Conservation (phyloP, 2,113 vertebrate genomes). For the Hydrolagus affinis region DNA sequence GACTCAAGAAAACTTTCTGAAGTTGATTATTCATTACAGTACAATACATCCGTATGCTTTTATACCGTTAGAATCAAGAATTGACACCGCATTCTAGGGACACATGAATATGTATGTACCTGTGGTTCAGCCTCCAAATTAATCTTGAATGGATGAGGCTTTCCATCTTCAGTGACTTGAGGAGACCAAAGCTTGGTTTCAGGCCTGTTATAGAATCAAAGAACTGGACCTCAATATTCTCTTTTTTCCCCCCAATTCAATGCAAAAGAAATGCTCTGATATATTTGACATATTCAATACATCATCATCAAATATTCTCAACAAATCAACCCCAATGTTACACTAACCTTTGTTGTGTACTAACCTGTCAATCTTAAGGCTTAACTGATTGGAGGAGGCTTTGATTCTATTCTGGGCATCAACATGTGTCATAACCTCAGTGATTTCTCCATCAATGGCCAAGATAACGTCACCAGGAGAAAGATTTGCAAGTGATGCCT, state of each 20-base stretch:
- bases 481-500: constrained; percentile 75
- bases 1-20: constrained; percentile 33
- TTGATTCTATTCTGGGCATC: constrained; percentile 93
- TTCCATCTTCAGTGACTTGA: constrained; percentile 66
- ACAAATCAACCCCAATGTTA: background rate
- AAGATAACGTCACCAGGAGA: constrained; percentile 82
- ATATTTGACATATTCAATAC: background rate
- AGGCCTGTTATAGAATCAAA: constrained; percentile 53
- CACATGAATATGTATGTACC: constrained; percentile 53
- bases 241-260: background rate
- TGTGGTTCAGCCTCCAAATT: constrained; percentile 84
- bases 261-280: too few species aligned
- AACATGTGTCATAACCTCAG: constrained; percentile 80
- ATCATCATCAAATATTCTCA: background rate
- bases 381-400: constrained; percentile 67
- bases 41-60: background rate
- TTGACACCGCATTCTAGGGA: background rate
- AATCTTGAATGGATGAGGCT: constrained; percentile 76
- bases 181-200: constrained; percentile 85
- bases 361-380: constrained; percentile 83
- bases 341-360: background rate
- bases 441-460: constrained; percentile 76
- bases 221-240: background rate
- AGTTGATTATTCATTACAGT: constrained; percentile 37
- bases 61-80: background rate